phyloP scores from a whole-genome alignment of 2,113 vertebrate genomes.

The Promerops cafer region DNA sequence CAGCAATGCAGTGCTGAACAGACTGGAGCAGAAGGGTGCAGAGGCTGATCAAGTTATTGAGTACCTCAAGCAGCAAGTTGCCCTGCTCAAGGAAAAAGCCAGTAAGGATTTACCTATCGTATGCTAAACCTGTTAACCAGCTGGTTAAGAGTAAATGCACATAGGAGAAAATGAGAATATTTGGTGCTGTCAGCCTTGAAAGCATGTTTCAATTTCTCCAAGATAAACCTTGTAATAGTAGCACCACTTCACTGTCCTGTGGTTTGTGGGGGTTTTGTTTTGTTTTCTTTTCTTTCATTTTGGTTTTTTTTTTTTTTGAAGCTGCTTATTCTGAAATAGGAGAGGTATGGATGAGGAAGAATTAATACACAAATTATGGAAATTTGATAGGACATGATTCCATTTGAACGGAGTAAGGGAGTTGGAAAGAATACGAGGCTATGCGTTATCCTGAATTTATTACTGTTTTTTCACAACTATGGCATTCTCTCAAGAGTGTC shows the following conservation, averaged over 20 bases:
- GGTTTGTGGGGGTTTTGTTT: neutral
- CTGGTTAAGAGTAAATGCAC: neutral
- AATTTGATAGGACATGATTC: neutral
- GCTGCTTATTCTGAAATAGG: neutral
- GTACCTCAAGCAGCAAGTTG: constrained; percentile 94
- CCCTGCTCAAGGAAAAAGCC: constrained; percentile 95
- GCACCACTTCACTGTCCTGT: neutral
- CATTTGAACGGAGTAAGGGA: neutral
- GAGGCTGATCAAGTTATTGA: constrained; percentile 96
- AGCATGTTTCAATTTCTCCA: neutral
- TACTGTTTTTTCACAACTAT: neutral
- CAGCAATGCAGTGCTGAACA: constrained; percentile 80
- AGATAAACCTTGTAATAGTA: neutral
- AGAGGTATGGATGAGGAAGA: neutral
- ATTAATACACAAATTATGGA: neutral
- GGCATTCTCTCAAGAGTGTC: neutral
- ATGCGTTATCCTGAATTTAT: neutral
- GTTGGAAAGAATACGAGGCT: neutral
- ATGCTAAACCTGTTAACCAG: neutral
- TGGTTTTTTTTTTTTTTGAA: neutral
- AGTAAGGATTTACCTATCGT: constrained; percentile 72
- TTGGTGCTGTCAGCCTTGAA: neutral
- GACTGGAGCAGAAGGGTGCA: constrained; percentile 89
- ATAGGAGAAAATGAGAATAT: neutral
- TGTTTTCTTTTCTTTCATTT: too few relatives aligned